Conservation (phyloP, 2,888 invertebrate species). For the Glomeris marginata region DNA sequence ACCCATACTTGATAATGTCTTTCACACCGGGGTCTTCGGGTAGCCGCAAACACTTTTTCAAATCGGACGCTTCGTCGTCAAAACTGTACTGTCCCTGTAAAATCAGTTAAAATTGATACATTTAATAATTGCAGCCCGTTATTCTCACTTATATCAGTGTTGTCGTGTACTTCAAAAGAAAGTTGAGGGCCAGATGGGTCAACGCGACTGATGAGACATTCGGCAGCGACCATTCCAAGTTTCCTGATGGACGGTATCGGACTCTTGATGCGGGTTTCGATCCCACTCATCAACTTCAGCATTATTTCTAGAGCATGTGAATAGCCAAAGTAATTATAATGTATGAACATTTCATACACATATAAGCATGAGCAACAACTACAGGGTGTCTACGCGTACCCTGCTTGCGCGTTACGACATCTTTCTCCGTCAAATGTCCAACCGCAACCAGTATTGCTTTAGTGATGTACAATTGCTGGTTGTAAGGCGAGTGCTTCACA, state of each 20-base stretch:
- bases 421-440: conserved; percentile 3
- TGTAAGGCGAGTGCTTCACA: conserved; percentile 3
- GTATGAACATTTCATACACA: not conserved
- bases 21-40: too few species aligned
- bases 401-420: too few species aligned
- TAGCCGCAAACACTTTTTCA: too few species aligned
- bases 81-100: too few species aligned
- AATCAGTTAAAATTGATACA: too few species aligned
- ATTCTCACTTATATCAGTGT: too few species aligned
- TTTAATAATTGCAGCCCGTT: too few species aligned
- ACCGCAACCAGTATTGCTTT: conserved; percentile 5
- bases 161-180: conserved; percentile 11
- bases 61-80: too few species aligned
- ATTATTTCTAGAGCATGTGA: not conserved
- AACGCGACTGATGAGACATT: conserved; percentile 6
- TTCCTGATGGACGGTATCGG: conserved; percentile 4
- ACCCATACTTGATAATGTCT: too few species aligned
- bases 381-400: too few species aligned
- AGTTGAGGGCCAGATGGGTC: conserved; percentile 9
- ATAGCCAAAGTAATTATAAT: not conserved
- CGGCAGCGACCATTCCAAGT: conserved; percentile 12
- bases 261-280: conserved; percentile 9
- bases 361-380: too few species aligned
- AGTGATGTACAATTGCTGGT: conserved; percentile 9
- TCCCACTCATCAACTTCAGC: conserved; percentile 2